These are phyloP conservation scores for Protonibea diacanthus DNA, from an alignment of 2,797 vertebrate genomes.

Conservation along the genomic window DNA sequence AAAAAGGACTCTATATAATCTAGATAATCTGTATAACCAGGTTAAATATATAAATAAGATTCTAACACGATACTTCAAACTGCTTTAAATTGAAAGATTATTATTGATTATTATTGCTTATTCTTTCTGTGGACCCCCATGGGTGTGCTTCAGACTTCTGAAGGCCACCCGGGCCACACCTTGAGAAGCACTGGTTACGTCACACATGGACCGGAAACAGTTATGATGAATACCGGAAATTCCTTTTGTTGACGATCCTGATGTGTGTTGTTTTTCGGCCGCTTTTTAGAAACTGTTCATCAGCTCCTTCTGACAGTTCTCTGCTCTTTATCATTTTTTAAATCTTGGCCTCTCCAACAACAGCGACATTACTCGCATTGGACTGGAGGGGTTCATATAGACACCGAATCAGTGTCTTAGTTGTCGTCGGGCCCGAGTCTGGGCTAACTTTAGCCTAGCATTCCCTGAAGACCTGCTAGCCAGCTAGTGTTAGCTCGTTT, in stretches of 20 bases:
- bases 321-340: not conserved
- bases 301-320: not conserved
- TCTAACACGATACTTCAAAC: no score
- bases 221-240: conserved; percentile 64
- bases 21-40: no score
- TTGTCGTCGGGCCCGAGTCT: conserved; percentile 44
- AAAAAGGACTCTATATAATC: no score
- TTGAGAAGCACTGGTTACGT: not conserved
- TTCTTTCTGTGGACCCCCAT: not conserved
- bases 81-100: no score
- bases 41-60: no score
- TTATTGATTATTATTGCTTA: no score
- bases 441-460: conserved; percentile 78
- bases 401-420: not conserved
- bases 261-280: conserved; percentile 41
- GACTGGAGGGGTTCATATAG: not conserved
- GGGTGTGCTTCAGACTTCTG: no score
- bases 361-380: not conserved
- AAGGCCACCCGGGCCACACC: not conserved
- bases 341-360: accelerated
- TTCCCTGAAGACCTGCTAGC: conserved; percentile 51
- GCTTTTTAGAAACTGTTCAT: not conserved
- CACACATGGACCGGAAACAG: conserved; percentile 60
- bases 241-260: conserved; percentile 54
- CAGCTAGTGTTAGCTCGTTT: conserved; percentile 45